Conservation (phyloP, 2,888 invertebrate species). For the Andrena hattorfiana region DNA sequence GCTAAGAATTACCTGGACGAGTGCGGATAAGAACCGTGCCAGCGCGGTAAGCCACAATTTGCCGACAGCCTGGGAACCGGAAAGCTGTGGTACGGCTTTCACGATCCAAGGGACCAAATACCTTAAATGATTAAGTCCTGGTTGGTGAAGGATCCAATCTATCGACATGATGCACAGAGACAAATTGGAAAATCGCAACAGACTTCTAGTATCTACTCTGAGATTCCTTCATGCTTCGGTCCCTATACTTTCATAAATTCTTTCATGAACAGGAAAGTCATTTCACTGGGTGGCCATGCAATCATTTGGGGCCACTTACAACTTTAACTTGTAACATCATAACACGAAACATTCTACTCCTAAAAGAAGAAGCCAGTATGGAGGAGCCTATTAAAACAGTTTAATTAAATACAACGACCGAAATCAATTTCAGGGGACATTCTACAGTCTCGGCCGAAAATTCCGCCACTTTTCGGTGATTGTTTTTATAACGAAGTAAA, state of each 20-base stretch:
- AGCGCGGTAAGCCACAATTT: constrained; percentile 71
- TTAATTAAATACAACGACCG: no score
- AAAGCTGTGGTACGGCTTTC: constrained; percentile 49
- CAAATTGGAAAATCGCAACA: not conserved
- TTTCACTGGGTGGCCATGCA: not conserved
- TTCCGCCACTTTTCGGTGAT: no score
- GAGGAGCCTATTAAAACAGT: no score
- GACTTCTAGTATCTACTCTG: not conserved
- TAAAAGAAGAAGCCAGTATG: no score
- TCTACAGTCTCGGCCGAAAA: no score
- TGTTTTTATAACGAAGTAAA: no score
- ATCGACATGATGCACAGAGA: not conserved
- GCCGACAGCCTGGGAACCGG: constrained; percentile 67
- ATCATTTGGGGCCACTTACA: no score
- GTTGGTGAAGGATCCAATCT: constrained; percentile 20
- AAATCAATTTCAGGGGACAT: no score
- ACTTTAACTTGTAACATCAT: no score
- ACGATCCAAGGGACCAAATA: constrained; percentile 47
- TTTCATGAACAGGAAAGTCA: not conserved
- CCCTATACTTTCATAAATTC: not conserved
- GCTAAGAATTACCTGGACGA: constrained; percentile 68
- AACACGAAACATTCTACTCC: no score
- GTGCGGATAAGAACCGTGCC: constrained; percentile 70
- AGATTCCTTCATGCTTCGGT: not conserved
- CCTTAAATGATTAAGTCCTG: constrained; percentile 63